A percentile compares a stretch with the other conserved stretches of the same genome.
Conservation (phyloP, 2,888 invertebrate species). For the Cantharis nigra region DNA sequence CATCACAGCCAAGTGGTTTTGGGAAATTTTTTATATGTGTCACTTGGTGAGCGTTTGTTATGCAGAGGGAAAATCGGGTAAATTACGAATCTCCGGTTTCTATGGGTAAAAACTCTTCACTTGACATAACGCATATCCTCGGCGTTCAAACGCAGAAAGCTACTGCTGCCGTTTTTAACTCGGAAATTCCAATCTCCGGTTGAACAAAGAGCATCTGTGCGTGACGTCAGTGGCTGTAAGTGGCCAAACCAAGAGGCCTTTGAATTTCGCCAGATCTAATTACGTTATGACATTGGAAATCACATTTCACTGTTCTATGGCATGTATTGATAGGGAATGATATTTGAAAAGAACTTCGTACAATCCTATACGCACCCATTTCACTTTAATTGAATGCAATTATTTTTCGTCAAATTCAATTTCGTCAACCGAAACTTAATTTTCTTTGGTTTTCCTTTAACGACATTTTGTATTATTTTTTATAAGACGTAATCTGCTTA, state of each 20-base stretch:
- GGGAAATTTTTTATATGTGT: neutral
- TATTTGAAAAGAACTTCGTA: constrained; percentile 10
- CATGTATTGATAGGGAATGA: constrained; percentile 29
- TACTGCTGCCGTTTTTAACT: constrained; percentile 28
- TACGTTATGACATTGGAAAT: constrained; percentile 42
- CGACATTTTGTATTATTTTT: neutral
- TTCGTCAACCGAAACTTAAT: neutral
- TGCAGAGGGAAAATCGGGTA: neutral
- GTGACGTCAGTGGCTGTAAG: constrained; percentile 44
- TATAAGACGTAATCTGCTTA: neutral
- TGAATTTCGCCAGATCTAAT: constrained; percentile 44
- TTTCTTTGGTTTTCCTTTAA: neutral
- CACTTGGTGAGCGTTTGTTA: neutral
- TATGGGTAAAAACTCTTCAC: constrained; percentile 15
- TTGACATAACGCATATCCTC: constrained; percentile 28
- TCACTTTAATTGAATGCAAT: constrained; percentile 22
- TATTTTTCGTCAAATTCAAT: constrained; percentile 1
- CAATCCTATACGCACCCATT: constrained; percentile 10
- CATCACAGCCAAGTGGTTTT: neutral
- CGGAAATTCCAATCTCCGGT: constrained; percentile 46
- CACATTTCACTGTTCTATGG: constrained; percentile 35
- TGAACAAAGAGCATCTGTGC: constrained; percentile 43
- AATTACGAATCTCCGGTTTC: constrained; percentile 1
- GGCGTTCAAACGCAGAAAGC: constrained; percentile 27
- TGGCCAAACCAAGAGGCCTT: constrained; percentile 40